Percentiles rank a stretch among this genome's conserved stretches.
Evolutionary conservation across 2,888 invertebrate genomes (phyloP).

Genomic region (Drosophila stalkeri): DNA sequence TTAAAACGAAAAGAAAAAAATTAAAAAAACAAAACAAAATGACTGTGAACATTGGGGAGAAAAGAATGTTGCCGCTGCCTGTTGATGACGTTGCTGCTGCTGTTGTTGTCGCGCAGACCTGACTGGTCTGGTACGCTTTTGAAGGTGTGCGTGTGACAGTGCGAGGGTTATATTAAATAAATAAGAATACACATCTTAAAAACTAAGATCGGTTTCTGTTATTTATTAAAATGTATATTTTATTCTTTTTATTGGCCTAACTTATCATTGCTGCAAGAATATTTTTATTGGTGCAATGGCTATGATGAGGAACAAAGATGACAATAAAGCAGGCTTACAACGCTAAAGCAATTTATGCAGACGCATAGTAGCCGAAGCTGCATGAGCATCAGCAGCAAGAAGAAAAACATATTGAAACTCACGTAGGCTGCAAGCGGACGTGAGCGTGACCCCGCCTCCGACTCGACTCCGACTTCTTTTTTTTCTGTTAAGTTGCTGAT

Average conservation of each 20-base stretch:
- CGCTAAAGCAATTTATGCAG: background rate
- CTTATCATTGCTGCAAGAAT: background rate
- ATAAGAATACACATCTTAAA: background rate
- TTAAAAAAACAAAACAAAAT: background rate
- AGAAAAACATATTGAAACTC: constrained; percentile 66
- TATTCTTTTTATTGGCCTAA: background rate
- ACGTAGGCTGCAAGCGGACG: constrained; percentile 62
- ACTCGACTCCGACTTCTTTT: constrained; percentile 9
- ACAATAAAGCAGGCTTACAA: constrained; percentile 1
- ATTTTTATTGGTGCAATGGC: background rate
- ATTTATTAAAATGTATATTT: background rate
- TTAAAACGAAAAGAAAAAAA: background rate
- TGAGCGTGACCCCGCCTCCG: constrained; percentile 22
- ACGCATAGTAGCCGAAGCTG: constrained; percentile 3
- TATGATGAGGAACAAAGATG: background rate
- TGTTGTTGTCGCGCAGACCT: constrained; percentile 26
- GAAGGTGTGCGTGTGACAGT: background rate
- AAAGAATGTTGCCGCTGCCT: constrained; percentile 42
- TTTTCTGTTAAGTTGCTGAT: constrained; percentile 67
- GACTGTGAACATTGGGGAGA: background rate
- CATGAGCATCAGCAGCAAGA: constrained; percentile 24
- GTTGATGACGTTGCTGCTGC: constrained; percentile 46
- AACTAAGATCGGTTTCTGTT: background rate
- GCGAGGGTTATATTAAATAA: background rate
- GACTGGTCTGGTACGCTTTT: constrained; percentile 2